Conservation (phyloP, 2,888 invertebrate species). For the Cynaeus angustus region DNA sequence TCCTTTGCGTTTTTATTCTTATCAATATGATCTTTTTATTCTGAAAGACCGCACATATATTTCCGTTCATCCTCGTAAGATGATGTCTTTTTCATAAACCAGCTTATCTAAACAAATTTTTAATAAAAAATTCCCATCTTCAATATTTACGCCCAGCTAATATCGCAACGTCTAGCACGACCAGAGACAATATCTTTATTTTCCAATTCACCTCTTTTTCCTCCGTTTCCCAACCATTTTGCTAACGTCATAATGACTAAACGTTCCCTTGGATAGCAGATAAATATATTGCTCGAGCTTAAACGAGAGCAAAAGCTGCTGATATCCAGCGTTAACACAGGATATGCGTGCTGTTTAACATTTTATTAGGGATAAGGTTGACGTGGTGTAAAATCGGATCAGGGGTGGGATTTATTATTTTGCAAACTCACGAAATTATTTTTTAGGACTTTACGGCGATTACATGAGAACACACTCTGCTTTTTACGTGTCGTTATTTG, state of each 20-base stretch:
- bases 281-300: slow-evolving; percentile 16
- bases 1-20: too few relatives aligned
- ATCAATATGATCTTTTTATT: too few relatives aligned
- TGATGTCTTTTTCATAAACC: not conserved
- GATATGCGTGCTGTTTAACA: slow-evolving; percentile 1
- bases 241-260: slow-evolving; percentile 11
- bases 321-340: slow-evolving; percentile 10
- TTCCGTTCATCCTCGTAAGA: not conserved
- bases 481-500: not conserved
- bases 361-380: slow-evolving; percentile 12
- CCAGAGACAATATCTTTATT: slow-evolving; percentile 11
- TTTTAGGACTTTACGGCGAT: not conserved
- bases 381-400: slow-evolving; percentile 10
- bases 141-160: slow-evolving; percentile 1
- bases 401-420: slow-evolving; percentile 1
- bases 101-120: not conserved
- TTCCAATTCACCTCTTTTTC: slow-evolving; percentile 15
- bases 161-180: not conserved
- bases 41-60: not conserved
- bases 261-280: not conserved
- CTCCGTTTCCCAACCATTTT: slow-evolving; percentile 11
- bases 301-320: slow-evolving; percentile 14
- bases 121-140: not conserved
- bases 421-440: not conserved
- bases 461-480: slow-evolving; percentile 7